These are phyloP conservation scores for Dendroctonus ponderosae DNA, from an alignment of 1,140 invertebrate genomes.

Conservation along the genomic window DNA sequence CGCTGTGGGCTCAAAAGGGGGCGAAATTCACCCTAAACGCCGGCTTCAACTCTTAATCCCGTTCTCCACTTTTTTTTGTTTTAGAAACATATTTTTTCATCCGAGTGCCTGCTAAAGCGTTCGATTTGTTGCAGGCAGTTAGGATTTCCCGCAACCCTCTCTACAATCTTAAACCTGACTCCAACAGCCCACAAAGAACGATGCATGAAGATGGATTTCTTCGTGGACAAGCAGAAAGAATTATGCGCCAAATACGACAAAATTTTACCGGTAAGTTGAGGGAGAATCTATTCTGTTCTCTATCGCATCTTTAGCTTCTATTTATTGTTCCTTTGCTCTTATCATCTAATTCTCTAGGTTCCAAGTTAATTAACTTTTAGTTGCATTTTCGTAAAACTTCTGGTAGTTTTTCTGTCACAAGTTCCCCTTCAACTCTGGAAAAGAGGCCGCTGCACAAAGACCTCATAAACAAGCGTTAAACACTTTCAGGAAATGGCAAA, in stretches of 20 bases:
- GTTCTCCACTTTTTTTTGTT: too few relatives aligned
- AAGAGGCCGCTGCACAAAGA: too few relatives aligned
- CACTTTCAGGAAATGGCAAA: too few relatives aligned
- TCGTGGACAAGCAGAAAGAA: slow-evolving; percentile 59
- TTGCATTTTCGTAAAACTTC: slow-evolving; percentile 1
- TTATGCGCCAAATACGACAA: slow-evolving; percentile 57
- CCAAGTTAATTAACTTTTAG: background rate
- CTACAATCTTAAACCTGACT: slow-evolving; percentile 43
- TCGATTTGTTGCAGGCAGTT: slow-evolving; percentile 46
- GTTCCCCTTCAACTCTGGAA: too few relatives aligned
- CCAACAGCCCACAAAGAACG: slow-evolving; percentile 55
- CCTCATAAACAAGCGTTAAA: too few relatives aligned
- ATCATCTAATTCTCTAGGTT: too few relatives aligned
- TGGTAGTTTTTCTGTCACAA: background rate
- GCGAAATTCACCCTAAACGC: background rate
- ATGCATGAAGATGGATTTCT: slow-evolving; percentile 58
- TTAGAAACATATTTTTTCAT: too few relatives aligned
- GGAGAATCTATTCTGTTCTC: too few relatives aligned
- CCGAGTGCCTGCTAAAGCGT: too few relatives aligned
- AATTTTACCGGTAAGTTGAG: slow-evolving; percentile 50
- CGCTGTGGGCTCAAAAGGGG: background rate
- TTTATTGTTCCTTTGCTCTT: too few relatives aligned
- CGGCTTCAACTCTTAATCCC: background rate
- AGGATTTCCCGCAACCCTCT: slow-evolving; percentile 42
- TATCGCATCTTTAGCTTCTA: too few relatives aligned